Conservation (phyloP, 1,140 invertebrate genomes). For the Pectinophora gossypiella region DNA sequence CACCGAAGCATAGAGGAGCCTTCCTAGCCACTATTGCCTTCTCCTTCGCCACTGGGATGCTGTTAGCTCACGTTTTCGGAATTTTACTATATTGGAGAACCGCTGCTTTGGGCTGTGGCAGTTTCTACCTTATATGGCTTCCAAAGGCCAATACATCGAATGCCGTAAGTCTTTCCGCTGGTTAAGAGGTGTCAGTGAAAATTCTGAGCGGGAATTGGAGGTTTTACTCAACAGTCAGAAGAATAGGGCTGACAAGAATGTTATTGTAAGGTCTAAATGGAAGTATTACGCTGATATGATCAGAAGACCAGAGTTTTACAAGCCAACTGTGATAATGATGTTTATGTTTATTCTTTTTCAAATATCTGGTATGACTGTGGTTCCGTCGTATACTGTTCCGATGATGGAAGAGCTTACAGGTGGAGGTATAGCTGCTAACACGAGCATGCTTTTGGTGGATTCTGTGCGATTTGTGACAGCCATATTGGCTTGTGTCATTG, state of each 20-base stretch:
- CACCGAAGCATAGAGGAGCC: constrained; percentile 49
- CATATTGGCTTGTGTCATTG: constrained; percentile 48
- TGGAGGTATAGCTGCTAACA: constrained; percentile 37
- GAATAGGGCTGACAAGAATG: constrained; percentile 20
- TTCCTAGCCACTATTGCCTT: constrained; percentile 65
- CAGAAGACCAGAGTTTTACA: constrained; percentile 59
- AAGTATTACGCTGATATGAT: constrained; percentile 28
- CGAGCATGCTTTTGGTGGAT: constrained; percentile 61
- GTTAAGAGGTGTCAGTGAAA: constrained; percentile 42
- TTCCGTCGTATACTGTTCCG: constrained; percentile 57
- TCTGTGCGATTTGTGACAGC: constrained; percentile 52
- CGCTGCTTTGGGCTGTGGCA: constrained; percentile 54
- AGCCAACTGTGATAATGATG: constrained; percentile 64
- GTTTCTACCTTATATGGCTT: constrained; percentile 53
- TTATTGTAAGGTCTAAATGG: constrained; percentile 23
- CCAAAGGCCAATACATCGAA: constrained; percentile 36
- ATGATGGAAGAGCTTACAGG: constrained; percentile 56
- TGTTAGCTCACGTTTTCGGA: constrained; percentile 57
- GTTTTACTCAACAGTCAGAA: constrained; percentile 49
- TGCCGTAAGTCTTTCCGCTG: constrained; percentile 52
- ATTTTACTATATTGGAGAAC: constrained; percentile 57
- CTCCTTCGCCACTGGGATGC: constrained; percentile 63
- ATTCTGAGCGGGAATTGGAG: constrained; percentile 55
- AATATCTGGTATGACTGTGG: constrained; percentile 62
- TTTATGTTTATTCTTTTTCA: constrained; percentile 65